Evolutionary conservation across 2,888 invertebrate genomes (phyloP).

Genomic region (Erebia aethiops): DNA sequence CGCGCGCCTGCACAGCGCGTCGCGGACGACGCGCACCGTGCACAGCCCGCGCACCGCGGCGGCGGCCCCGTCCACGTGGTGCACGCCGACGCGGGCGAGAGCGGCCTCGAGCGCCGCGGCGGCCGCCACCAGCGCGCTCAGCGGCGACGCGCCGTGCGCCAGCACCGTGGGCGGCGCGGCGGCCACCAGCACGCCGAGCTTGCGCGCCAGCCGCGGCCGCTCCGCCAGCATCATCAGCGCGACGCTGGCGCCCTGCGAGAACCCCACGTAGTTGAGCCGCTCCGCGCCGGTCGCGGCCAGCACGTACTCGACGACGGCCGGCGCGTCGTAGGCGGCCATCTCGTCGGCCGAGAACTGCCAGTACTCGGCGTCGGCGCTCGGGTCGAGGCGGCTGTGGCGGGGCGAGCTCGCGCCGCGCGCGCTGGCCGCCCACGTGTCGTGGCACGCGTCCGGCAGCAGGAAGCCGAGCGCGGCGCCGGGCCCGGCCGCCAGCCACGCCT

Average conservation of each 20-base stretch:
- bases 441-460: conserved; percentile 79
- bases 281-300: conserved; percentile 62
- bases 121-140: background rate
- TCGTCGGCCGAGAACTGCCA: conserved; percentile 87
- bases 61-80: background rate
- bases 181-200: conserved; percentile 12
- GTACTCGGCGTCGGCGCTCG: conserved; percentile 69
- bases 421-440: conserved; percentile 74
- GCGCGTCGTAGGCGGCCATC: conserved; percentile 87
- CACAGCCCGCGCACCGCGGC: conserved; percentile 1
- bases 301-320: conserved; percentile 81
- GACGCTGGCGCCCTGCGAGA: conserved; percentile 10
- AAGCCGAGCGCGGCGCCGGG: conserved; percentile 51
- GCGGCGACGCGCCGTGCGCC: background rate
- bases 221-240: conserved; percentile 7
- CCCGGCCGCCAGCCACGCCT: conserved; percentile 57
- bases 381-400: conserved; percentile 73
- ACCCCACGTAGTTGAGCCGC: conserved; percentile 10
- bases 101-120: background rate
- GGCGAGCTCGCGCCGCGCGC: conserved; percentile 85
- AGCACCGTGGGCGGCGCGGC: background rate
- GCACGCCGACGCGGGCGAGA: background rate
- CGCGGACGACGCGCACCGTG: background rate
- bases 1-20: background rate
- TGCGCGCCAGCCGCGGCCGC: conserved; percentile 3